Base-by-base conservation (phyloP, 2,888 invertebrate species). In the Zygaena filipendulae region DNA sequence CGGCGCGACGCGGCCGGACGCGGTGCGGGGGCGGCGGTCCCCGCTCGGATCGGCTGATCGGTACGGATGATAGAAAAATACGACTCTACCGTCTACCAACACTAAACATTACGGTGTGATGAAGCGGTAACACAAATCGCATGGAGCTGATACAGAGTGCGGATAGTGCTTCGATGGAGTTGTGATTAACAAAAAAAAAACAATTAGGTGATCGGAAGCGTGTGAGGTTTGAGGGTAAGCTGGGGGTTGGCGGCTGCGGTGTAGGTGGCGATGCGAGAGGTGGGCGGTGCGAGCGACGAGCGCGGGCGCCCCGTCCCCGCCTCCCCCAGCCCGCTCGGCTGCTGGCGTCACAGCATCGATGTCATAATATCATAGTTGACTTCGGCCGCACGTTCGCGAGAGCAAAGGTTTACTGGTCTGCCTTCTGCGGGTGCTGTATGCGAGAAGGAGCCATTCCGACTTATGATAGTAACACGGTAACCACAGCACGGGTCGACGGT, bases 371-470 rank as follows among this genome's bases (percentile, higher is more conserved):
- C 71, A 64, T 52, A 68, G n/a, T n/a, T n/a, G n/a, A 70, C 53
- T 47, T 66, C 75, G 61, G 82, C 77, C 63, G 77, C 63, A 79
- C 77, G 79, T 81, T 74, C 72, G 81, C 82, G 81, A 80, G 68
- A 74, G 75, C 67, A 72, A 71, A 79, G 81, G 81, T 75, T 74
- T 82, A 80, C 75, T 66, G 69, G 63, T 83, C 85, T 85, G 83
- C 87, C 88, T 88, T 87, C 88, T 85, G 87, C 88, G 85, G 86
- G 83, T 87, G 88, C 87, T 87, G 88, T 88, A 88, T 83, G 81
- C 83, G 87, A 88, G 88, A 88, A 88, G 88, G 88, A 87, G 86
- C 86, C 87, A 81, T 84, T 82, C 81, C 80, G 63, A 69, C 52
- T 54, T 61, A 72, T 69, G 62, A 67, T 53, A 68, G 71, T 72